phyloP scores from a whole-genome alignment of 2,797 vertebrate species.

The Fistularia tabacaria region DNA sequence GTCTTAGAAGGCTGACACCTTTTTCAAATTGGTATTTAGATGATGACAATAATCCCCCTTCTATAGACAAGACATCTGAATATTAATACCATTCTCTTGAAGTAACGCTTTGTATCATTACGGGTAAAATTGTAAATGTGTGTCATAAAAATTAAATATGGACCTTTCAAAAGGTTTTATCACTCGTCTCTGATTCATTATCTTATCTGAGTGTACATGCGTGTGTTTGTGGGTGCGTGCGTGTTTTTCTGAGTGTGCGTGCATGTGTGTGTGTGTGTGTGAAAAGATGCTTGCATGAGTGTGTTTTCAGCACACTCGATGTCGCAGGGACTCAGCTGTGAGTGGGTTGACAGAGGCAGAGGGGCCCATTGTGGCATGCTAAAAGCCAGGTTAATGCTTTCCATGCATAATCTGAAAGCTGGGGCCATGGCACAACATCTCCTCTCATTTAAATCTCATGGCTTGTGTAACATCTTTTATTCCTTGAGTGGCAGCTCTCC shows the following conservation, averaged over 20 bases:
- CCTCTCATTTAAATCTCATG: conserved; percentile 57
- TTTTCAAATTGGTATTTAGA: conserved; percentile 28
- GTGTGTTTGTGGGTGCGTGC: not conserved
- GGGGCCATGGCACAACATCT: conserved; percentile 46
- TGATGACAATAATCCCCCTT: conserved; percentile 19
- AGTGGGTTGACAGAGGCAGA: conserved; percentile 55
- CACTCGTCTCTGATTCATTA: conserved; percentile 44
- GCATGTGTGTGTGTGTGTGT: conserved; percentile 7
- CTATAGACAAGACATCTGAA: conserved; percentile 22
- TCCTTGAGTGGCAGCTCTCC: conserved; percentile 54
- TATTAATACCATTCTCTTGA: conserved; percentile 22
- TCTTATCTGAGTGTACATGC: conserved; percentile 22
- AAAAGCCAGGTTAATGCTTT: conserved; percentile 69
- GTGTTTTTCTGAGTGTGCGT: conserved; percentile 5
- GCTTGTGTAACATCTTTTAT: conserved; percentile 62
- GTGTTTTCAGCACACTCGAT: conserved; percentile 35
- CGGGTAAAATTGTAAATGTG: conserved; percentile 36
- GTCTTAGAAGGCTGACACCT: conserved; percentile 16
- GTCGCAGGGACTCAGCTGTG: conserved; percentile 57
- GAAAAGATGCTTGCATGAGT: conserved; percentile 7
- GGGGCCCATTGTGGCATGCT: conserved; percentile 54
- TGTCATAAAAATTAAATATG: conserved; percentile 49
- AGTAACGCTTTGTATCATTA: conserved; percentile 11
- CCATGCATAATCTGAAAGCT: conserved; percentile 60
- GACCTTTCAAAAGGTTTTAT: conserved; percentile 41